Base-by-base conservation (phyloP, 2,113 vertebrate genomes). In the Microcebus tavaratra region DNA sequence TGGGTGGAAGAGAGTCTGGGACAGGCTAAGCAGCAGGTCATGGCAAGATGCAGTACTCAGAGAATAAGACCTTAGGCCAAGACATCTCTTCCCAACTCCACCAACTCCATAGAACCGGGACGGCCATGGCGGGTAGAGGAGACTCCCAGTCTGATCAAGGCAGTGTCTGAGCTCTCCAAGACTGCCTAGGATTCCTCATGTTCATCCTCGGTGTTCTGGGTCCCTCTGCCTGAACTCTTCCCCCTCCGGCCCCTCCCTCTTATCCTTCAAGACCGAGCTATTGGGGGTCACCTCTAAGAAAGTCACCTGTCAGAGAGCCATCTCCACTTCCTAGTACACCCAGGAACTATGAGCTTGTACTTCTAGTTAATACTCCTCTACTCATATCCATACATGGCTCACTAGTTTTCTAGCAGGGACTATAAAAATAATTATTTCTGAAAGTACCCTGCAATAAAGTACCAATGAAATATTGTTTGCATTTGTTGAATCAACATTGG, bases 381-480 rank as follows among this genome's bases (percentile, higher is more conserved):
- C 13, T 29, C 21, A 65, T 25, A 70, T 4, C 65, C 73, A 87
- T 34, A n/a, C 11, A 20, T n/a, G 17, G n/a, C 29, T 85, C 57
- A 79, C 27, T 63, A 68, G 48, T 78, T 88, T 53, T 10, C 59
- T 34, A 80, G 39, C 5, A 72, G 10, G 3, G 3, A 84, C 36
- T 42, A 83, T 20, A 82, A 88, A 81, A 67, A 53, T 85, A 85
- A 84, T 78, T 61, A 88, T 70, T 89, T 89, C 89, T 75, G 8
- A 50, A 83, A 79, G 13, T 9, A 6, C 45, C 53, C 13, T 84
- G 25, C 25, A 34, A 78, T 81, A 86, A 91, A 88, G 39, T 81
- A 72, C 20, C 82, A 14, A 8, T 63, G n/a, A 73, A 63, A 75
- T 78, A 61, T 29, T 76, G 29, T 17, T 67, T 68, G 53, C 75